Base-by-base conservation (phyloP, 2,797 vertebrate genomes). In the Pseudochaenichthys georgianus region DNA sequence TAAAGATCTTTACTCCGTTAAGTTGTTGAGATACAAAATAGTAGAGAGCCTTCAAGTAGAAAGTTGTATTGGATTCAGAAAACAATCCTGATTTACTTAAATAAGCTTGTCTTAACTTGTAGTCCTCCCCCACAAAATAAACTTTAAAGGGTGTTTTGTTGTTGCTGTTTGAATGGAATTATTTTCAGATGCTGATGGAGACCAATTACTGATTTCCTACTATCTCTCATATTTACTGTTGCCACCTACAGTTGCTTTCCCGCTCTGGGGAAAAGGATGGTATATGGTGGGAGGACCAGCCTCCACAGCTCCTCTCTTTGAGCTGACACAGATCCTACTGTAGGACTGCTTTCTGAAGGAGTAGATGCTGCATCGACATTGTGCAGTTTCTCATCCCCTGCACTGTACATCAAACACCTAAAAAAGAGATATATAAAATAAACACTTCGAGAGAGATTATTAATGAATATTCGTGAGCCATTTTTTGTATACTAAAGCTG, bases 241-340 rank as follows among this genome's bases (percentile, higher is more conserved):
- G 43, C 13, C 42, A 19, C 42, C 58, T 17, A 55, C 28, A 55
- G 31, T 31, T 31, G 15, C 23, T 51, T 41, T 64, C 12, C 31
- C n/a, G 21, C 42, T 60, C 31, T 43, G 19, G 0, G 5, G 58
- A 57, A 73, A 71, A 16, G 5, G 52, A 17, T 60, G 42, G n/a
- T 70, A 68, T 58, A 52, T 62, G 48, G 45, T 77, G 62, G 80
- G 54, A 66, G 38, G 62, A 70, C 42, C 52, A 31, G 55, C 60
- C 64, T 55, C 16, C 54, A 43, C 53, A 59, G 63, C 68, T 66
- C 21, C 15, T 75, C 42, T 77, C 23, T 72, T 28, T 75, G 46
- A 64, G 45, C 59, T 65, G n/a, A 64, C 70, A 84, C 58, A 85
- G 38, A 65, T 69, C 31, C 51, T 61, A 15, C 55, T 77, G 55